Evolutionary conservation across 2,113 vertebrate genomes (phyloP), one percentile per base, ranked within the genome.

Genomic region (Todiramphus chloris): DNA sequence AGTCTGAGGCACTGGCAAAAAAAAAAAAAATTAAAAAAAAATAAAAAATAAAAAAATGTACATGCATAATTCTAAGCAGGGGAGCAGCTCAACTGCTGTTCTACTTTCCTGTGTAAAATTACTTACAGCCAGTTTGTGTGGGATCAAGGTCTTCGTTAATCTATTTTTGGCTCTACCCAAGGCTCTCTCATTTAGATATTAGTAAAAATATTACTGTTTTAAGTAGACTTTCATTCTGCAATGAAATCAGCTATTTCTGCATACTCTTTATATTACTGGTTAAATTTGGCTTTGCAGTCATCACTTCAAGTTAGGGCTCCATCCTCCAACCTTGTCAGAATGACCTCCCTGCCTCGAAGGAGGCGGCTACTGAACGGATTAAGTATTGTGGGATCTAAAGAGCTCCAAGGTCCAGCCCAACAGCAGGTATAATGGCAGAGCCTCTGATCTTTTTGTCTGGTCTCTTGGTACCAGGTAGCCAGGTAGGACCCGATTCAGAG

Each of bases 41-140:
- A 43, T 43, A 43, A 43, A 16, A 43, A 16, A 43, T 41, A 43
- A 53, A 92, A 64, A 87, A 39, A 28, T 10, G 17, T 74, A 73
- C 18, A 18, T 24, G n/a, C 0, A 0, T 89, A 93, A 91, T 93
- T 89, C 81, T 89, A 53, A 89, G 81, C 50, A 87, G 63, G 37
- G 55, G 81, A 91, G 76, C 83, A 70, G 44, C 87, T 92, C 77
- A 84, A 94, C 74, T 77, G 82, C 44, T 94, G 83, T 82, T 89
- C 86, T 84, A 63, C 91, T 97, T 94, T 69, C 69, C 86, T 82
- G 69, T 87, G 81, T 93, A 94, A 96, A 93, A 93, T 96, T 96
- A 95, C 95, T 96, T 80, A 72, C 59, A 94, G 74, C 30, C 87
- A 73, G 55, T 89, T 87, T 91, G 77, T 95, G 94, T 94, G 89